Percentiles rank a stretch among this genome's conserved stretches.
Conservation (phyloP, 2,113 vertebrate genomes). For the Gambusia holbrooki region DNA sequence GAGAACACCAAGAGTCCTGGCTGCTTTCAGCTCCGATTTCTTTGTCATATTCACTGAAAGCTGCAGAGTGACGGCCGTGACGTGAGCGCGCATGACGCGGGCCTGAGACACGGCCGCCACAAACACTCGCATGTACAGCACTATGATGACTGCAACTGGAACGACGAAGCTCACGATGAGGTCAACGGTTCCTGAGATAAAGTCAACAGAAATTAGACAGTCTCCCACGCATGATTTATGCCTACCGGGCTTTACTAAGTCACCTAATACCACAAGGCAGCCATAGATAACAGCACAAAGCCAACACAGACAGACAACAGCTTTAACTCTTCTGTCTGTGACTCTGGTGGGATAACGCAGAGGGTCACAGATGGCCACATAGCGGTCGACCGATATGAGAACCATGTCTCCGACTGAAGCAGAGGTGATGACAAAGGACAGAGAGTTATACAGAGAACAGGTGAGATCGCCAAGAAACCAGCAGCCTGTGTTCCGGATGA, state of each 20-base stretch:
- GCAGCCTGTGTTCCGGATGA: conserved; percentile 35
- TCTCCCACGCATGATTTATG: conserved; percentile 21
- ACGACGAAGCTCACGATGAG: conserved; percentile 1
- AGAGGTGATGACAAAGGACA: conserved; percentile 10
- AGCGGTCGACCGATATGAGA: conserved; percentile 1
- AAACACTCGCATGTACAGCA: conserved; percentile 14
- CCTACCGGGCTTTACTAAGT: neutral
- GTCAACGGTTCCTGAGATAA: neutral
- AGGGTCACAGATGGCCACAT: conserved; percentile 50
- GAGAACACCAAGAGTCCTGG: conserved; percentile 41
- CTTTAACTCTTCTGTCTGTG: conserved; percentile 13
- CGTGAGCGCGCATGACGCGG: conserved; percentile 4
- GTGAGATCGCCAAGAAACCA: conserved; percentile 54
- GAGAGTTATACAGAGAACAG: conserved; percentile 27
- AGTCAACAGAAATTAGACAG: conserved; percentile 9
- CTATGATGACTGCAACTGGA: conserved; percentile 1
- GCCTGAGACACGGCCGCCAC: conserved; percentile 12
- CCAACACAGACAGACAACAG: conserved; percentile 42
- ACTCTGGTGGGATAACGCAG: conserved; percentile 43
- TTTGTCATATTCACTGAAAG: neutral
- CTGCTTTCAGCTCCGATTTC: conserved; percentile 45
- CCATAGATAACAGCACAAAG: neutral
- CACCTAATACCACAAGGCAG: neutral
- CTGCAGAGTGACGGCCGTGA: conserved; percentile 9
- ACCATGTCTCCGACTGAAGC: conserved; percentile 47